phyloP scores from a whole-genome alignment of 2,888 invertebrate species.

The Papilio gigon region DNA sequence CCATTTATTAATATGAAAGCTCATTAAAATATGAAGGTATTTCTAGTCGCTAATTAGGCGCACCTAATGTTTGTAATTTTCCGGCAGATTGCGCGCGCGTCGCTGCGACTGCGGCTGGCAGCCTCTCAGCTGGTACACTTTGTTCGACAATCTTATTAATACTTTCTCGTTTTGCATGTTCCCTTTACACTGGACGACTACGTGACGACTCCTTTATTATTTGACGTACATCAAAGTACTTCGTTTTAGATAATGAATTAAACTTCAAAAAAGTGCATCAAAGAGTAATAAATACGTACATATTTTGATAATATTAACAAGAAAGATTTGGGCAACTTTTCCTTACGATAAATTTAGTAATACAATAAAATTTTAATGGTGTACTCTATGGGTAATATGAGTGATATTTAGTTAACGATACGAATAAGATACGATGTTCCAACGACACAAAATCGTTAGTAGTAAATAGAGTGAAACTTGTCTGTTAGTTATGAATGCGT shows the following conservation, averaged over 20 bases:
- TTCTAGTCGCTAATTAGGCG: slow-evolving; percentile 24
- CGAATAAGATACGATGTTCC: slow-evolving; percentile 33
- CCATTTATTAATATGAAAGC: slow-evolving; percentile 4
- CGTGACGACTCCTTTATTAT: slow-evolving; percentile 7
- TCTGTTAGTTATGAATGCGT: slow-evolving; percentile 48
- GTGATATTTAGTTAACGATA: not conserved
- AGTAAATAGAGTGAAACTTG: slow-evolving; percentile 47
- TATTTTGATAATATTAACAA: too few relatives aligned
- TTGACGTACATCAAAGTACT: not conserved
- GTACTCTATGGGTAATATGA: too few relatives aligned
- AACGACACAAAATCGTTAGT: slow-evolving; percentile 46
- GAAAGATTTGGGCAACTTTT: too few relatives aligned
- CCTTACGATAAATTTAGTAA: too few relatives aligned
- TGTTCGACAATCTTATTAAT: slow-evolving; percentile 28
- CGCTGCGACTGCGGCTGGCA: slow-evolving; percentile 23
- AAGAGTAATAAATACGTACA: not conserved
- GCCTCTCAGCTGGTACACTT: slow-evolving; percentile 29
- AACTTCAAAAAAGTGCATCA: not conserved
- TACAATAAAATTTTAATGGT: too few relatives aligned
- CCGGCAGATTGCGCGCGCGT: slow-evolving; percentile 24
- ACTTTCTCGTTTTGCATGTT: slow-evolving; percentile 29
- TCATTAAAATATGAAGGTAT: slow-evolving; percentile 20
- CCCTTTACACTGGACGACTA: slow-evolving; percentile 33
- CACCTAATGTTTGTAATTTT: slow-evolving; percentile 38
- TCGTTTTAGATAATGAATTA: too few relatives aligned